Base-by-base conservation (phyloP, 1,140 invertebrate species). In the Orussus abietinus region DNA sequence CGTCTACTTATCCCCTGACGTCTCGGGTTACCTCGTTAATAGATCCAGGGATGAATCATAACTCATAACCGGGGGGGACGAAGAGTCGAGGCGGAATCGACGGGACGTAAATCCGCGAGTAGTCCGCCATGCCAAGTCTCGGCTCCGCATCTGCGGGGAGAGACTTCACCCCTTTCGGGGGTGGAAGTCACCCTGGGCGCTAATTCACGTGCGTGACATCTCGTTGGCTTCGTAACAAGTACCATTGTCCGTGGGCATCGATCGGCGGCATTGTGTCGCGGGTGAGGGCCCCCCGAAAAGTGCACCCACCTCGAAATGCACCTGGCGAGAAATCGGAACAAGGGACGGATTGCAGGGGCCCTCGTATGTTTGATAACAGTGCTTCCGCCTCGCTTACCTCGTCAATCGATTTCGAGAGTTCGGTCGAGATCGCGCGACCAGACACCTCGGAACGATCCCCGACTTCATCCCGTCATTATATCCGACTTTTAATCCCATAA, bases 161-260 rank as follows among this genome's bases (percentile, higher is more conserved):
- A n/a, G n/a, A n/a, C n/a, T n/a, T n/a, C n/a, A n/a, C n/a, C n/a
- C n/a, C n/a, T n/a, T n/a, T n/a, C n/a, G n/a, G n/a, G n/a, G 15
- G 22, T 45, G 33, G 42, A 47, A n/a, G 37, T 52, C 52, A 53
- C 51, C 52, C 55, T 41, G 53, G 36, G 38, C 57, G 58, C 63
- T 67, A 69, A 69, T 67, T 69, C 66, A 67, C 39, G 51, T 41
- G 60, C 55, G 66, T 65, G 66, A 67, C 63, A 63, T 64, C 55
- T 65, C 64, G 57, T 62, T 64, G 60, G 57, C 61, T 62, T 48
- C 59, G 55, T 58, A 66, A 66, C 64, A 66, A 69, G 64, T 69
- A 60, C 62, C 47, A 66, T 66, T 68, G 65, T 68, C 37, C 55
- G 34, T 36, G 37, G 40, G 31, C 57, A 64, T 55, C 49, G 56